These are phyloP conservation scores for Dipus sagitta DNA, from an alignment of 2,797 vertebrate species.

Conservation along the genomic window DNA sequence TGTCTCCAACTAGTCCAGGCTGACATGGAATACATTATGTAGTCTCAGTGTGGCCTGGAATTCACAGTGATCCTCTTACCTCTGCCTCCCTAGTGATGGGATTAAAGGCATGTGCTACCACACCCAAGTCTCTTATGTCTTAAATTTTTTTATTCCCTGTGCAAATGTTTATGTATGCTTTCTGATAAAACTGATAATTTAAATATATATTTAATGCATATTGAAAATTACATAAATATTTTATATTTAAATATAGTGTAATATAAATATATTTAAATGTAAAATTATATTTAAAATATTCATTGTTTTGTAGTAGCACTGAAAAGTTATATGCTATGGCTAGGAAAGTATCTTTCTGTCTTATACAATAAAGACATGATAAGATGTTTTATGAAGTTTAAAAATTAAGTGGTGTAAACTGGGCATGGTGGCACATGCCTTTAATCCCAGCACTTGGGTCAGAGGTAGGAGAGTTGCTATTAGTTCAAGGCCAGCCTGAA, in stretches of 20 bases:
- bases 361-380: conserved; percentile 8
- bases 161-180: conserved; percentile 36
- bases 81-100: too few relatives aligned
- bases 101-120: too few relatives aligned
- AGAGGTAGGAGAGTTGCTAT: too few relatives aligned
- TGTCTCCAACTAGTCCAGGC: too few relatives aligned
- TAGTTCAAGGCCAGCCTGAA: too few relatives aligned
- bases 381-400: conserved; percentile 44
- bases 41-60: too few relatives aligned
- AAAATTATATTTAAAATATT: neutral
- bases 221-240: neutral
- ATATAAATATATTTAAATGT: neutral
- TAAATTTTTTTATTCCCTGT: conserved; percentile 23
- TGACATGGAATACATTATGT: too few relatives aligned
- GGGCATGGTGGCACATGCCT: too few relatives aligned
- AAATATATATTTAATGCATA: neutral
- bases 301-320: conserved; percentile 26
- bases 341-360: conserved; percentile 31
- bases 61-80: too few relatives aligned
- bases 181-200: conserved; percentile 42
- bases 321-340: neutral
- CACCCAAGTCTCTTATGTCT: too few relatives aligned
- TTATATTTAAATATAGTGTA: neutral
- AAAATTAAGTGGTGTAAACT: neutral
- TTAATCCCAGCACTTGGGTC: too few relatives aligned